phyloP scores from a whole-genome alignment of 2,888 invertebrate species.

The Lasioglossum marginatum region DNA sequence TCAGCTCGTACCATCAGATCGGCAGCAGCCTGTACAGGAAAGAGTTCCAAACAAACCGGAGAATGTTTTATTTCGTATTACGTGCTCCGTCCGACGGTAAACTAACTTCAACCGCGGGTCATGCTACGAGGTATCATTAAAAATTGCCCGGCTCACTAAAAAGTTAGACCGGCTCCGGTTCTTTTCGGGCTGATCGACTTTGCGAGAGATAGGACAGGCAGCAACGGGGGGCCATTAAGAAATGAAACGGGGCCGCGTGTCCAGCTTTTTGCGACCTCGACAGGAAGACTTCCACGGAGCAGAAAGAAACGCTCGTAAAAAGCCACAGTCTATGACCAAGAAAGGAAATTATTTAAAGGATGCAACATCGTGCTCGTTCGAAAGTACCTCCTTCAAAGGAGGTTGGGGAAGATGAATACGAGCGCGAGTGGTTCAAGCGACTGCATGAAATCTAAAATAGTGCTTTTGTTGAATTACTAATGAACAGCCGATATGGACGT shows the following conservation, averaged over 20 bases:
- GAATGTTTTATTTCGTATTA: slow-evolving; percentile 10
- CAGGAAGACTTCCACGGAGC: slow-evolving; percentile 26
- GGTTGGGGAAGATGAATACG: background rate
- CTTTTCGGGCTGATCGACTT: slow-evolving; percentile 47
- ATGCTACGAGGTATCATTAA: slow-evolving; percentile 14
- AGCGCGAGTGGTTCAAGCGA: background rate
- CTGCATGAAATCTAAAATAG: background rate
- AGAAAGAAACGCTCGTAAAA: slow-evolving; percentile 26
- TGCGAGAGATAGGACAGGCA: slow-evolving; percentile 26
- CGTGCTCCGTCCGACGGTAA: background rate
- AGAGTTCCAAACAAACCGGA: background rate
- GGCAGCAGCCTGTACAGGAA: background rate
- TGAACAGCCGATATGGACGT: too few species aligned
- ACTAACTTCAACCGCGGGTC: background rate
- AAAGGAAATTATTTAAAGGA: slow-evolving; percentile 32
- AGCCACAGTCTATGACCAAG: slow-evolving; percentile 3
- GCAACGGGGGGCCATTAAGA: slow-evolving; percentile 45
- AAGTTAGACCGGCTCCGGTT: slow-evolving; percentile 14
- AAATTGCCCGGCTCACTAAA: slow-evolving; percentile 26
- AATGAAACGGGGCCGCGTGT: slow-evolving; percentile 49
- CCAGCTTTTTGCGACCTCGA: slow-evolving; percentile 14
- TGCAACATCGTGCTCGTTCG: background rate
- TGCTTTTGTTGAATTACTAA: background rate
- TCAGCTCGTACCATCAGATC: background rate
- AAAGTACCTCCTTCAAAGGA: background rate